Conservation (phyloP, 1,140 invertebrate species). For the Drosophila kurseongensis region DNA sequence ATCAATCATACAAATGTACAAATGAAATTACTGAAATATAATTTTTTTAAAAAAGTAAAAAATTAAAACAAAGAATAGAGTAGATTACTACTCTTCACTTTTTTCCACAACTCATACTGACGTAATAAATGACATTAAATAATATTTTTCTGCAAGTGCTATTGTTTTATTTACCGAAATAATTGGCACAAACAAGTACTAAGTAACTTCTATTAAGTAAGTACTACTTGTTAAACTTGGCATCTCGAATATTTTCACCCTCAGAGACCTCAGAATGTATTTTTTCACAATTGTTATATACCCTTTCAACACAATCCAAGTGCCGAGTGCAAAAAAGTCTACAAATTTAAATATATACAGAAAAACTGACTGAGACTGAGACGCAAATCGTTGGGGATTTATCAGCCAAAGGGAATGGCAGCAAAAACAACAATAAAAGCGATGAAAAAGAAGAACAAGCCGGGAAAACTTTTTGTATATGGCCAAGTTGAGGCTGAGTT, state of each 20-base stretch:
- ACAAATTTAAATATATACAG: conserved; percentile 67
- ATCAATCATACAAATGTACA: no score
- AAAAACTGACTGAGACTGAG: conserved; percentile 46
- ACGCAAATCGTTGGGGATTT: conserved; percentile 74
- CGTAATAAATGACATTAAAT: no score
- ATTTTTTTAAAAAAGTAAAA: no score
- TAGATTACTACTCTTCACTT: no score
- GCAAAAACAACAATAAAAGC: conserved; percentile 38
- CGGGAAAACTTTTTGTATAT: conserved; percentile 51
- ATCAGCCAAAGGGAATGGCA: conserved; percentile 30
- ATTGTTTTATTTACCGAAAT: not conserved
- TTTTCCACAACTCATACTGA: no score
- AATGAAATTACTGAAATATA: no score
- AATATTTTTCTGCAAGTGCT: no score
- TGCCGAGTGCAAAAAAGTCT: conserved; percentile 32
- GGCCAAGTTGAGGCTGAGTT: conserved; percentile 45
- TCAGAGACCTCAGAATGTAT: not conserved
- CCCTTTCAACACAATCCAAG: conserved; percentile 45
- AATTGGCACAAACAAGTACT: not conserved
- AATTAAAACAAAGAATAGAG: no score
- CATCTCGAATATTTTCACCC: not conserved
- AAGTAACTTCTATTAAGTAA: conserved; percentile 13
- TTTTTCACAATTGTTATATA: conserved; percentile 8
- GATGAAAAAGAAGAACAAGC: conserved; percentile 35
- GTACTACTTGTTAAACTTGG: conserved; percentile 18